Evolutionary conservation across 1,140 invertebrate genomes (phyloP).

Genomic region (Mycetomoellerius zeteki): DNA sequence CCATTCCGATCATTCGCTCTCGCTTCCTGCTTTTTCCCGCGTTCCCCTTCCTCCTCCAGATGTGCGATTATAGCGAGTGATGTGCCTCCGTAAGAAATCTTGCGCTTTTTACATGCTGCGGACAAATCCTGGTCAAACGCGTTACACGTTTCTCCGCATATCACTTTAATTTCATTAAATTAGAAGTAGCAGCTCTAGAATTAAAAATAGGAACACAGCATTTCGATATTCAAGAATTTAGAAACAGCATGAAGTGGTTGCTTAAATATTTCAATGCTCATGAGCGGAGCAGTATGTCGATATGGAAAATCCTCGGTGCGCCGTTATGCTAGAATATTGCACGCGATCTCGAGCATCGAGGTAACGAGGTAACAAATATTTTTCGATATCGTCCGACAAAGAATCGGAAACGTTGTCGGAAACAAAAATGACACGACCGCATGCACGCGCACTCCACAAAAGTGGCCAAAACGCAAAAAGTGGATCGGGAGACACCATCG

Average conservation of each 20-base stretch:
- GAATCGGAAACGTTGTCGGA: conserved; percentile 64
- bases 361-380: conserved; percentile 55
- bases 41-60: background rate
- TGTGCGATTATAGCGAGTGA: conserved; percentile 17
- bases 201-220: conserved; percentile 6
- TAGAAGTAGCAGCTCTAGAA: background rate
- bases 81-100: conserved; percentile 19
- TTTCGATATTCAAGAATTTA: conserved; percentile 51
- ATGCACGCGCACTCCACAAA: conserved; percentile 52
- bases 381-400: conserved; percentile 70
- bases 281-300: conserved; percentile 55
- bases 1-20: conserved; percentile 59
- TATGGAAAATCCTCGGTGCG: conserved; percentile 63
- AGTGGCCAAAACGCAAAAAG: conserved; percentile 61
- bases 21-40: conserved; percentile 32
- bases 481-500: conserved; percentile 58
- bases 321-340: conserved; percentile 69
- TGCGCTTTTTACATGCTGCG: background rate
- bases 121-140: background rate
- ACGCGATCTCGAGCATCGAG: conserved; percentile 41
- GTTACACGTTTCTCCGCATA: background rate
- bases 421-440: conserved; percentile 62
- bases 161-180: background rate
- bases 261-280: conserved; percentile 74
- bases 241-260: conserved; percentile 65